phyloP scores from a whole-genome alignment of 2,797 vertebrate species.

The Arrhamphus sclerolepis region DNA sequence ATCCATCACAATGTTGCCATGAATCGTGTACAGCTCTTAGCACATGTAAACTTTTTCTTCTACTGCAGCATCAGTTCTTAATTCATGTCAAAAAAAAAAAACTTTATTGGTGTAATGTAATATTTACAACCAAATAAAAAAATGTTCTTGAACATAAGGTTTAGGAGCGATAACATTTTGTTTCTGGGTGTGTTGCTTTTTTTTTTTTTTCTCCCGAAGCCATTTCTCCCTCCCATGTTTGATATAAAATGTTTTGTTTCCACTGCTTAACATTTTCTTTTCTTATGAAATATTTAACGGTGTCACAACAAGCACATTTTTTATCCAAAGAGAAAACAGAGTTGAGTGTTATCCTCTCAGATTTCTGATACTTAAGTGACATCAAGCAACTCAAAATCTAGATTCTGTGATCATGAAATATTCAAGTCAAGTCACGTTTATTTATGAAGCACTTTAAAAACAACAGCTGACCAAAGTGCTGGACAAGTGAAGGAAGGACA shows the following conservation, averaged over 20 bases:
- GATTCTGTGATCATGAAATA: not conserved
- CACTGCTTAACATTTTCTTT: not conserved
- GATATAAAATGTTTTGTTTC: slow-evolving; percentile 1
- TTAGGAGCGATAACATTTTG: slow-evolving; percentile 6
- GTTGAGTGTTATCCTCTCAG: slow-evolving; percentile 22
- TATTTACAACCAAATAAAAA: slow-evolving; percentile 25
- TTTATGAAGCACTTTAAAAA: too few species aligned
- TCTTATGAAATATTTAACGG: not conserved
- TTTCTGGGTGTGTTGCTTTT: slow-evolving; percentile 26
- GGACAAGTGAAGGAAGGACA: too few species aligned
- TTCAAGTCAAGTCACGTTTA: too few species aligned
- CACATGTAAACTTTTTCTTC: slow-evolving; percentile 26
- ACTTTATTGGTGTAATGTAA: slow-evolving; percentile 23
- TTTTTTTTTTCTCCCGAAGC: slow-evolving; percentile 52
- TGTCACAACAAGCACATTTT: slow-evolving; percentile 39
- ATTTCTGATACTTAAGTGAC: not conserved
- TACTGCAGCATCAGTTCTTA: slow-evolving; percentile 34
- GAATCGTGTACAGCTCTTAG: slow-evolving; percentile 38
- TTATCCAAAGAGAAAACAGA: slow-evolving; percentile 48
- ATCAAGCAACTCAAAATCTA: not conserved
- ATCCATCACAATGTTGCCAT: slow-evolving; percentile 51
- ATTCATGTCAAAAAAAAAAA: slow-evolving; percentile 42
- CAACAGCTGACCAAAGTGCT: too few species aligned
- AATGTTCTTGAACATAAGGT: slow-evolving; percentile 19
- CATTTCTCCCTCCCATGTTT: slow-evolving; percentile 36